Percentiles rank a stretch among this genome's conserved stretches.
phyloP scores from a whole-genome alignment of 1,140 invertebrate species.

The Drosophila teissieri region DNA sequence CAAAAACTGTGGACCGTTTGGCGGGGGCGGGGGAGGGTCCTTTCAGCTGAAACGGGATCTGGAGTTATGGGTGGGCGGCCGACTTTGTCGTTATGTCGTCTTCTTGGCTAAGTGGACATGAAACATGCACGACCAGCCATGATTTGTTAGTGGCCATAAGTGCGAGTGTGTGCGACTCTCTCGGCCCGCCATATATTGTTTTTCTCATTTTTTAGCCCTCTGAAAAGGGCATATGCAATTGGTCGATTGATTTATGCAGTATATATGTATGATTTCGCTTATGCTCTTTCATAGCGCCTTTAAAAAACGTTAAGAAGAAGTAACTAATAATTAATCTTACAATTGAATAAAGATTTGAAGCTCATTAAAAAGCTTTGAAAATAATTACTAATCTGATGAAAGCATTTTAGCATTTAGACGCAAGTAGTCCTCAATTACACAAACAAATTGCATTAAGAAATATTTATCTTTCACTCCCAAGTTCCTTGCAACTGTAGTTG shows the following conservation, averaged over 20 bases:
- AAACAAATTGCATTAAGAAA: no score
- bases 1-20: conserved; percentile 45
- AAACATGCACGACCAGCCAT: conserved; percentile 74
- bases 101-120: conserved; percentile 79
- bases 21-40: conserved; percentile 1
- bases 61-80: conserved; percentile 27
- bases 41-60: conserved; percentile 28
- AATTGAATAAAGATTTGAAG: no score
- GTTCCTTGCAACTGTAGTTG: no score
- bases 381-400: no score
- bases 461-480: no score
- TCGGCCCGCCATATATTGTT: conserved; percentile 30
- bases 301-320: background rate
- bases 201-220: conserved; percentile 5
- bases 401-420: no score
- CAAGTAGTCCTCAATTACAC: no score
- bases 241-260: conserved; percentile 50
- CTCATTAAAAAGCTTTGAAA: no score
- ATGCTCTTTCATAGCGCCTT: background rate
- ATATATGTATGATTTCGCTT: background rate
- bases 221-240: conserved; percentile 41
- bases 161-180: conserved; percentile 12
- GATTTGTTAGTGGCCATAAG: conserved; percentile 38
- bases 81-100: conserved; percentile 57
- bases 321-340: background rate